Evolutionary conservation across 1,140 invertebrate genomes (phyloP).

Genomic region (Lasioglossum baleicum): DNA sequence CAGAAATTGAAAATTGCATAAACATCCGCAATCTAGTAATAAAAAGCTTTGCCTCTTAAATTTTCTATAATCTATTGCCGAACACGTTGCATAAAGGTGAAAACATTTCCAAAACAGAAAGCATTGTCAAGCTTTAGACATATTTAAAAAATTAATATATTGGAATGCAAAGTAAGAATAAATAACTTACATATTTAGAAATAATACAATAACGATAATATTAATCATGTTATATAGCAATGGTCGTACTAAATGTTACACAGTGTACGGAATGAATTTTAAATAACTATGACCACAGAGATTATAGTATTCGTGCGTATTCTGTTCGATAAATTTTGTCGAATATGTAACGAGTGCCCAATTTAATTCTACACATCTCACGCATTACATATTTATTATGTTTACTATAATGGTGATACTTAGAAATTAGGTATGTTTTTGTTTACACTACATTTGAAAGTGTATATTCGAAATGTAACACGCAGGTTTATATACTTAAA

Average conservation of each 20-base stretch:
- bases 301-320: slow-evolving; percentile 66
- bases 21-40: too few relatives aligned
- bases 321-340: slow-evolving; percentile 20
- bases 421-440: background rate
- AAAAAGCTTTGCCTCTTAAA: too few relatives aligned
- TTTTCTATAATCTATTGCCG: too few relatives aligned
- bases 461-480: background rate
- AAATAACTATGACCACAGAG: slow-evolving; percentile 75
- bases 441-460: background rate
- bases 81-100: background rate
- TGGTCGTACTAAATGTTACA: slow-evolving; percentile 70
- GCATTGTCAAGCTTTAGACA: slow-evolving; percentile 43
- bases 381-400: background rate
- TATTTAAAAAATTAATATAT: slow-evolving; percentile 49
- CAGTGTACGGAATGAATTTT: slow-evolving; percentile 72
- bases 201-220: slow-evolving; percentile 60
- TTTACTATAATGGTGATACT: background rate
- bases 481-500: slow-evolving; percentile 13
- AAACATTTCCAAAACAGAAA: slow-evolving; percentile 22
- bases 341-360: slow-evolving; percentile 28
- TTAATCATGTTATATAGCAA: slow-evolving; percentile 22
- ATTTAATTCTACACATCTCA: slow-evolving; percentile 23
- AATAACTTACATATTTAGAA: slow-evolving; percentile 74
- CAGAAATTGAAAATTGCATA: too few relatives aligned
- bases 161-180: slow-evolving; percentile 78